phyloP scores from a whole-genome alignment of 2,888 invertebrate genomes.

The Heliconius cydno region DNA sequence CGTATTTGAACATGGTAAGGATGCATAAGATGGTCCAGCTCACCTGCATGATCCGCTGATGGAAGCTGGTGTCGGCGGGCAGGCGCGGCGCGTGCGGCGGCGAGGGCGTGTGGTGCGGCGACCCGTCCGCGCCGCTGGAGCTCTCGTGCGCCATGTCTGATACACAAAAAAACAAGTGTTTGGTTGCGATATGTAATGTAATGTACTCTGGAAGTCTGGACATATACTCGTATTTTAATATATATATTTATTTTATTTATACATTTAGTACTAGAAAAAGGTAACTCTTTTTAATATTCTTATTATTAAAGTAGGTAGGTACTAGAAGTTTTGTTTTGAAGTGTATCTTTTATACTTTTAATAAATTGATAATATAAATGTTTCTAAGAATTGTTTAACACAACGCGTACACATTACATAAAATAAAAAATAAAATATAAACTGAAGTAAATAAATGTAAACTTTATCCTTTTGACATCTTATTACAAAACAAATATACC shows the following conservation, averaged over 20 bases:
- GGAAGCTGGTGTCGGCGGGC: constrained; percentile 85
- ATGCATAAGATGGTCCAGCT: not conserved
- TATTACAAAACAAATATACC: not conserved
- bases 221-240: no score
- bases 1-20: constrained; percentile 51
- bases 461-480: not conserved
- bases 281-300: no score
- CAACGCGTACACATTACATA: not conserved
- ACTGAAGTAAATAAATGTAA: not conserved
- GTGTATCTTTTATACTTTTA: no score
- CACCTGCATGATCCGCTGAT: constrained; percentile 88
- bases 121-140: constrained; percentile 67
- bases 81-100: constrained; percentile 81
- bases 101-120: constrained; percentile 79
- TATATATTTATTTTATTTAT: no score
- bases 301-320: no score
- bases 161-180: constrained; percentile 36
- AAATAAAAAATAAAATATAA: not conserved
- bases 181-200: no score
- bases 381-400: no score
- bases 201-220: no score
- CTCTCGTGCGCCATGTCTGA: constrained; percentile 81
- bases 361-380: no score
- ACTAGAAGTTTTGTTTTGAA: no score
- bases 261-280: no score